These are phyloP conservation scores for Poecilus cupreus DNA, from an alignment of 2,888 invertebrate species.

Conservation along the genomic window DNA sequence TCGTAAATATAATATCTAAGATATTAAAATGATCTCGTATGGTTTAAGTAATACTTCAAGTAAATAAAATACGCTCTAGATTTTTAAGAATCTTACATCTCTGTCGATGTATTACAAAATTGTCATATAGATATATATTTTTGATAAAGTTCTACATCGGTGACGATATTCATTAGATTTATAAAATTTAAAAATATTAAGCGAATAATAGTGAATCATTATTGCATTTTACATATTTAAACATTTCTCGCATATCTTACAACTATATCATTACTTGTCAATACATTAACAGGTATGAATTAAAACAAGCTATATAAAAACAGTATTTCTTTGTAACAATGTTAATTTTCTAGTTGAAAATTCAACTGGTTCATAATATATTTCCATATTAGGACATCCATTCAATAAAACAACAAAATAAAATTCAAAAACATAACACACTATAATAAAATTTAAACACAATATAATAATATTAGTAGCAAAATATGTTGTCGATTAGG, in stretches of 20 bases:
- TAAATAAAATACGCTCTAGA: constrained; percentile 38
- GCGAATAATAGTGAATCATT: constrained; percentile 54
- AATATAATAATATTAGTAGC: constrained; percentile 59
- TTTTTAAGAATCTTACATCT: constrained; percentile 39
- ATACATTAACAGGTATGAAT: constrained; percentile 51
- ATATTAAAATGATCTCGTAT: constrained; percentile 34
- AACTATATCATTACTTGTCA: constrained; percentile 37
- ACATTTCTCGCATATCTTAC: constrained; percentile 33
- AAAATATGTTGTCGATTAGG: constrained; percentile 59
- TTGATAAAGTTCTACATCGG: constrained; percentile 44
- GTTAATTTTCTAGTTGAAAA: constrained; percentile 23
- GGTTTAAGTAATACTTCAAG: constrained; percentile 43
- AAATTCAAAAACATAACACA: constrained; percentile 58
- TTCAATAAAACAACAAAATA: constrained; percentile 58
- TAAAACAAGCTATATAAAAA: constrained; percentile 55
- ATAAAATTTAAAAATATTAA: constrained; percentile 48
- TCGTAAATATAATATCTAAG: constrained; percentile 41
- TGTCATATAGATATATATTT: constrained; percentile 49
- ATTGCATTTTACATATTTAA: constrained; percentile 53
- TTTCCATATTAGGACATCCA: constrained; percentile 36
- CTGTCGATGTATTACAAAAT: constrained; percentile 45
- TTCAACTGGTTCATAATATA: constrained; percentile 37
- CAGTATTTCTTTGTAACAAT: constrained; percentile 47
- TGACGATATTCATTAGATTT: constrained; percentile 40
- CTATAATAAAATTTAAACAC: constrained; percentile 51